phyloP scores from a whole-genome alignment of 2,797 vertebrate genomes.

The Tiaroga cobitis region DNA sequence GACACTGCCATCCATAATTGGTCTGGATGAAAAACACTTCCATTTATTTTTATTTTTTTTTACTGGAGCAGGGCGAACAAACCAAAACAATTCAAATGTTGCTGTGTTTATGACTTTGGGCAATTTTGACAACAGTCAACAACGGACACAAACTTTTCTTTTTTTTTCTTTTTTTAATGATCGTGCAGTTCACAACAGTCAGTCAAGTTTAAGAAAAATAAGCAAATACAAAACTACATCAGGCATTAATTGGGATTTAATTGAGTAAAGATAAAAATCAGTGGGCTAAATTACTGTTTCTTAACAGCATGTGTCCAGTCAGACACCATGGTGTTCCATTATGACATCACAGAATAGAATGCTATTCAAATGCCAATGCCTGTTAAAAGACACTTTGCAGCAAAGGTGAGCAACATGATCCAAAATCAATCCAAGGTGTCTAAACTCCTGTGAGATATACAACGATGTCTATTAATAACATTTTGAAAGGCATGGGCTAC shows the following conservation, averaged over 20 bases:
- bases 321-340: background rate
- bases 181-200: background rate
- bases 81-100: background rate
- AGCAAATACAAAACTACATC: background rate
- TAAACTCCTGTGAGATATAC: background rate
- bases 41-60: background rate
- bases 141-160: background rate
- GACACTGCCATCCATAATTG: background rate
- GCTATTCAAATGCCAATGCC: background rate
- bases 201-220: background rate
- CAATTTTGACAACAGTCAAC: background rate
- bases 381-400: background rate
- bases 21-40: background rate
- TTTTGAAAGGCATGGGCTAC: constrained; percentile 76
- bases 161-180: background rate
- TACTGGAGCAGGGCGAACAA: background rate
- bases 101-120: background rate
- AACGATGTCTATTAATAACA: constrained; percentile 65
- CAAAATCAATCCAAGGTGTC: background rate
- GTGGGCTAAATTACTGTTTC: background rate
- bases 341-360: constrained; percentile 21
- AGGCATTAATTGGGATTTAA: background rate
- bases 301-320: background rate
- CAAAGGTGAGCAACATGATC: background rate
- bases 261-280: background rate